Evolutionary conservation across 2,113 vertebrate genomes (phyloP).

Genomic region (Pangasianodon gigas): DNA sequence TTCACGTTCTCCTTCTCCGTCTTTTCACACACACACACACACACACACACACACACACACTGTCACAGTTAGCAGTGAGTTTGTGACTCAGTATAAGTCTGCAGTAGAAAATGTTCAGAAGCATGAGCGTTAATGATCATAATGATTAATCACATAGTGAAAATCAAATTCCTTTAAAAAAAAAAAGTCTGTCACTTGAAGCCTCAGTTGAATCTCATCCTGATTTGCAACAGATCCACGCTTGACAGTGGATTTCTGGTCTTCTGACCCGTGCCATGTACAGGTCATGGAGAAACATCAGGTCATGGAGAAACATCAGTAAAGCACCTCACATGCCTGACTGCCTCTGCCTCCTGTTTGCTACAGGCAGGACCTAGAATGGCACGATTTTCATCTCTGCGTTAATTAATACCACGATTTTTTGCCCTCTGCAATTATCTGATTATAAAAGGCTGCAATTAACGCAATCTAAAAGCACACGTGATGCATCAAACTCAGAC

Average conservation of each 20-base stretch:
- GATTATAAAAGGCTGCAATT: slow-evolving; percentile 1
- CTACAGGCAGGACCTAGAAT: not conserved
- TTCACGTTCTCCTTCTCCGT: not conserved
- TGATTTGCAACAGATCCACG: too few species aligned
- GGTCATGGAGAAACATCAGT: not conserved
- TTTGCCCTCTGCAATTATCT: slow-evolving; percentile 18
- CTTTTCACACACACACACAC: not conserved
- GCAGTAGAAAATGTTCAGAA: not conserved
- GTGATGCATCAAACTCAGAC: not conserved
- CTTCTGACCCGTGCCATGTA: not conserved
- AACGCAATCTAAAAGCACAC: not conserved
- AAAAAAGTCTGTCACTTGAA: not conserved
- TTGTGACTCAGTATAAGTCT: not conserved
- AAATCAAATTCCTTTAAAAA: too few species aligned
- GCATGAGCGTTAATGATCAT: not conserved
- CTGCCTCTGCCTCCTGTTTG: not conserved
- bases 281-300: not conserved
- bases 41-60: not conserved
- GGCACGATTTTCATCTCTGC: not conserved
- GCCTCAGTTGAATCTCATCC: not conserved
- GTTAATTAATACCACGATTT: not conserved
- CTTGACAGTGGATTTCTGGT: not conserved
- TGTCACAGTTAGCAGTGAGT: not conserved
- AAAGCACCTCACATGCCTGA: not conserved
- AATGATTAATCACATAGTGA: too few species aligned